These are phyloP conservation scores for Cyanistes caeruleus DNA, from an alignment of 2,113 vertebrate species.

Conservation along the genomic window DNA sequence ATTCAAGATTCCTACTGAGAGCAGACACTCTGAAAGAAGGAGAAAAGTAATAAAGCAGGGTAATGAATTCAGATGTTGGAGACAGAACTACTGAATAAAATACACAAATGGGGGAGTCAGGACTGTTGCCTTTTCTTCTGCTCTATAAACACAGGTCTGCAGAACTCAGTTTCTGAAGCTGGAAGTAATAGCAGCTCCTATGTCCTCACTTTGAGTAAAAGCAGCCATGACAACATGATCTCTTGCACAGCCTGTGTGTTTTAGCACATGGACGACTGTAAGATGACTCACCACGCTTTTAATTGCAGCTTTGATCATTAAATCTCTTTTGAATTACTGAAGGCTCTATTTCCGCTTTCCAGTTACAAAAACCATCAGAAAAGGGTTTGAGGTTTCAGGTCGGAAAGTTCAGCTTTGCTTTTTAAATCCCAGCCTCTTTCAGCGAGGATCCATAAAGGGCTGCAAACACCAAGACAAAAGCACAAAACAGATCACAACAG, in stretches of 20 bases:
- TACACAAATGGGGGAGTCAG: neutral
- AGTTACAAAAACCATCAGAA: conserved; percentile 16
- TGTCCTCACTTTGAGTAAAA: neutral
- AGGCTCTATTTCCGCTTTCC: neutral
- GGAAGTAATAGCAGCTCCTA: conserved; percentile 1
- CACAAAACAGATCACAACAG: neutral
- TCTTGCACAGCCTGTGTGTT: neutral
- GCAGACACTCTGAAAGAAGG: neutral
- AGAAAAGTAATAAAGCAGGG: neutral
- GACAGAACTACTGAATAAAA: conserved; percentile 26
- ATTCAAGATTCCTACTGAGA: neutral
- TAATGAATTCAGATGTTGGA: conserved; percentile 4
- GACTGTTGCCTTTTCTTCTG: conserved; percentile 16
- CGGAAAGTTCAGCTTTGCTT: conserved; percentile 23
- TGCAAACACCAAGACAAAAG: neutral
- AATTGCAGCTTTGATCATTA: conserved; percentile 52
- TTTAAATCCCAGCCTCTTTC: neutral
- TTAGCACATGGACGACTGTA: conserved; percentile 4
- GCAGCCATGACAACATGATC: neutral
- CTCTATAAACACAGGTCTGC: neutral
- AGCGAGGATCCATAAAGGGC: neutral
- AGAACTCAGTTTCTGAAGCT: neutral
- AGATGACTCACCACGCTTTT: conserved; percentile 35
- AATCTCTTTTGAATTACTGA: conserved; percentile 39
- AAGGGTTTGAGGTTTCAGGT: conserved; percentile 30